Percentiles rank a stretch among this genome's conserved stretches.
Conservation (phyloP, 1,140 invertebrate genomes). For the Elysia chlorotica region DNA sequence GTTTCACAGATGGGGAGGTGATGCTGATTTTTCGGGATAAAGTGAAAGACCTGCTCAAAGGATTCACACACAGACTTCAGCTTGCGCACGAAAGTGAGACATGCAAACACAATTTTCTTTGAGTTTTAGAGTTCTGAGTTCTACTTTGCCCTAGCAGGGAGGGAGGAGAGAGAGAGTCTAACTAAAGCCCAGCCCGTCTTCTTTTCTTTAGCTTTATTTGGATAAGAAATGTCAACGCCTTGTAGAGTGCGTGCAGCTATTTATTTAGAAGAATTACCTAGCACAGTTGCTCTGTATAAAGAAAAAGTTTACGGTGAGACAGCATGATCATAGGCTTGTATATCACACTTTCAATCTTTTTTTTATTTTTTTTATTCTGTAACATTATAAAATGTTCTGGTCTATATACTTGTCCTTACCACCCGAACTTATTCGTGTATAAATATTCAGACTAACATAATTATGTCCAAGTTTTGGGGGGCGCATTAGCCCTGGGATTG, state of each 20-base stretch:
- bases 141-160: background rate
- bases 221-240: too few species aligned
- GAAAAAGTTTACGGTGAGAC: background rate
- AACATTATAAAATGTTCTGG: background rate
- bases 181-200: too few species aligned
- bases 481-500: too few species aligned
- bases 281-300: background rate
- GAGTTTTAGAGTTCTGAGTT: background rate
- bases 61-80: constrained; percentile 47
- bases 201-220: too few species aligned
- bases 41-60: constrained; percentile 45
- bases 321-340: background rate
- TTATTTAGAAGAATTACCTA: too few species aligned
- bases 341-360: background rate
- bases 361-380: background rate
- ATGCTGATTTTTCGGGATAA: constrained; percentile 48
- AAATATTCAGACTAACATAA: too few species aligned
- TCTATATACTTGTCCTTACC: too few species aligned
- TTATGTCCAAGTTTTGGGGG: too few species aligned
- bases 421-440: too few species aligned
- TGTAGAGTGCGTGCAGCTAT: too few species aligned
- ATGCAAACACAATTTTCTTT: background rate
- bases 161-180: background rate
- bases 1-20: constrained; percentile 48
- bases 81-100: constrained; percentile 56